phyloP scores from a whole-genome alignment of 2,888 invertebrate species.

The Ernsta delagoae region DNA sequence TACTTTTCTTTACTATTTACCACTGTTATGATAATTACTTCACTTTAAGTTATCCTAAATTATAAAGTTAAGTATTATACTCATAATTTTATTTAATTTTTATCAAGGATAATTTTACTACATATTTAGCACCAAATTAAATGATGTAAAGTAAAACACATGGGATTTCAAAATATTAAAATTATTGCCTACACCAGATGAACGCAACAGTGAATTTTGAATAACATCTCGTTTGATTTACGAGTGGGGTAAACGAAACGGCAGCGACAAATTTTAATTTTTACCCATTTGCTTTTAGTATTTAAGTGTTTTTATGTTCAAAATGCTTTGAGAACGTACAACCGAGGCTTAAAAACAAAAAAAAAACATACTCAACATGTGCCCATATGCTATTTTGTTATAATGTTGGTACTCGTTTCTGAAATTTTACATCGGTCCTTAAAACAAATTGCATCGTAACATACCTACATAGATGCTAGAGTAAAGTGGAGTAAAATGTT shows the following conservation, averaged over 20 bases:
- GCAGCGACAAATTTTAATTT: constrained; percentile 44
- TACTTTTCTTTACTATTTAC: too few species aligned
- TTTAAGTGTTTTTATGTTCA: constrained; percentile 39
- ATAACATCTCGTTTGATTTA: constrained; percentile 48
- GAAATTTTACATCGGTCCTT: constrained; percentile 7
- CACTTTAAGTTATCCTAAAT: too few species aligned
- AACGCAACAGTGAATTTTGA: constrained; percentile 48
- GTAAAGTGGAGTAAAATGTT: neutral
- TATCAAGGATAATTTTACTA: neutral
- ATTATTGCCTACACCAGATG: constrained; percentile 46
- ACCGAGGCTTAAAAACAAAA: constrained; percentile 25
- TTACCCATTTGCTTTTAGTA: constrained; percentile 42
- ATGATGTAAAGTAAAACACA: constrained; percentile 15
- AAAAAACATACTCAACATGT: constrained; percentile 4
- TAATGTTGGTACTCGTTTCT: neutral
- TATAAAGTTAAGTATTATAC: too few species aligned
- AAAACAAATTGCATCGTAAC: constrained; percentile 9
- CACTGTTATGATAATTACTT: too few species aligned
- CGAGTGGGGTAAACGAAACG: constrained; percentile 47
- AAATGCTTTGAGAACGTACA: constrained; percentile 14
- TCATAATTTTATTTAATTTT: neutral
- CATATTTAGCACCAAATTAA: constrained; percentile 8
- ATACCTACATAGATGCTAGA: neutral
- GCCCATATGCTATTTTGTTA: constrained; percentile 20
- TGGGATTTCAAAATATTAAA: constrained; percentile 38